Percentiles rank a stretch among this genome's conserved stretches.
Conservation (phyloP, 2,797 vertebrate species). For the Meda fulgida region DNA sequence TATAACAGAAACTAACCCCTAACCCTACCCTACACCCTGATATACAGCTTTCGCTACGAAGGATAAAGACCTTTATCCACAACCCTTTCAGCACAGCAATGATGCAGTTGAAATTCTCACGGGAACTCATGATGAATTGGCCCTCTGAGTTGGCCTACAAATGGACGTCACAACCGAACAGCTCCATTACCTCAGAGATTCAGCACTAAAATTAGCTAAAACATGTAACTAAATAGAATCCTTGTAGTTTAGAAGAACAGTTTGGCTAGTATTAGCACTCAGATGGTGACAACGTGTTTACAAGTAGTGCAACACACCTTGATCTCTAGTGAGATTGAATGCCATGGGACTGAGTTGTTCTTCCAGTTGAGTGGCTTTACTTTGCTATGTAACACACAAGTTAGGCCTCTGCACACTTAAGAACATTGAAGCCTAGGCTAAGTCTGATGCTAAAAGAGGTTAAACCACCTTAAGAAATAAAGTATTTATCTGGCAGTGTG, state of each 20-base stretch:
- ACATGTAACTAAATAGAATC: background rate
- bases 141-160: constrained; percentile 10
- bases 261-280: background rate
- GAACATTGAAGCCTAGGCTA: background rate
- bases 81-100: background rate
- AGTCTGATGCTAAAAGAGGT: background rate
- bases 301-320: constrained; percentile 6
- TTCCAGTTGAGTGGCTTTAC: constrained; percentile 40
- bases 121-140: background rate
- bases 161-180: background rate
- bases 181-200: constrained; percentile 1
- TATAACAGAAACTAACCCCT: background rate
- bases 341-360: constrained; percentile 15
- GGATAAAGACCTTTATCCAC: too few relatives aligned
- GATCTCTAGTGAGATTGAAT: constrained; percentile 3
- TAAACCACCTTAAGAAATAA: background rate
- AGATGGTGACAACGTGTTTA: background rate
- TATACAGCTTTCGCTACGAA: too few relatives aligned
- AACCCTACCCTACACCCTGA: background rate
- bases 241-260: background rate
- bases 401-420: background rate
- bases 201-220: background rate
- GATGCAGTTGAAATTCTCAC: background rate
- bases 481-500: background rate
- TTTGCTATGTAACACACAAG: background rate